Evolutionary conservation across 2,888 invertebrate genomes (phyloP), one percentile per base, ranked within the genome.

Genomic region (Leucophenga montana): DNA sequence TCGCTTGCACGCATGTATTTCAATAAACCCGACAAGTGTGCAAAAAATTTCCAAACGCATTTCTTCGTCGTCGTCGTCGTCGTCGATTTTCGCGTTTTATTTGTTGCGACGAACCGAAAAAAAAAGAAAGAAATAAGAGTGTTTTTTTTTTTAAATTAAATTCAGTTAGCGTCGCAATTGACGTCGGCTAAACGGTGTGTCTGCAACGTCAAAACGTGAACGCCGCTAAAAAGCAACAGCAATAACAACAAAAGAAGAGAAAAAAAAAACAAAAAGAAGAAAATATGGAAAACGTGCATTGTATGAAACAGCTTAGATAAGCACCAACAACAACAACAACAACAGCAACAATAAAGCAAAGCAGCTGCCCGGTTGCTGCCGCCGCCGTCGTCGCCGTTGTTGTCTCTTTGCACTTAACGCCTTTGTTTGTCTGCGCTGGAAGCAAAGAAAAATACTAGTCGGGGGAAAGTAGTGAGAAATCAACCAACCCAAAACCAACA

Each of bases 241-340:
- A 27, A n/a, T n/a, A 27, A 27, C 27, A 27, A 2, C 27, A 3
- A 27, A n/a, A n/a, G n/a, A n/a, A n/a, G n/a, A 27, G 27, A 27
- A 27, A 13, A 54, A 50, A 39, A 18, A 54, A 71, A 50, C 62
- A 65, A 64, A 65, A 70, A 44, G 50, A 69, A 64, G 68, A 53
- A 66, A 69, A 57, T 65, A 81, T 79, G 82, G 82, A 78, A 83
- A 81, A 75, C 83, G 80, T 80, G 79, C 83, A 81, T 79, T 70
- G 70, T 67, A 76, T 73, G 69, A 71, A 80, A 22, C 18, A 70
- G 73, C 78, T 78, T 75, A 80, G 79, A 79, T 82, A 83, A 82
- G 82, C 68, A 82, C 75, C 78, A 67, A 66, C 16, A 70, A 70
- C 57, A 67, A 68, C 74, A 71, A 67, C 22, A 66, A 75, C 53